Evolutionary conservation across 2,797 vertebrate species (phyloP), one percentile per base, ranked within the genome.

Genomic region (Borostomias antarcticus): DNA sequence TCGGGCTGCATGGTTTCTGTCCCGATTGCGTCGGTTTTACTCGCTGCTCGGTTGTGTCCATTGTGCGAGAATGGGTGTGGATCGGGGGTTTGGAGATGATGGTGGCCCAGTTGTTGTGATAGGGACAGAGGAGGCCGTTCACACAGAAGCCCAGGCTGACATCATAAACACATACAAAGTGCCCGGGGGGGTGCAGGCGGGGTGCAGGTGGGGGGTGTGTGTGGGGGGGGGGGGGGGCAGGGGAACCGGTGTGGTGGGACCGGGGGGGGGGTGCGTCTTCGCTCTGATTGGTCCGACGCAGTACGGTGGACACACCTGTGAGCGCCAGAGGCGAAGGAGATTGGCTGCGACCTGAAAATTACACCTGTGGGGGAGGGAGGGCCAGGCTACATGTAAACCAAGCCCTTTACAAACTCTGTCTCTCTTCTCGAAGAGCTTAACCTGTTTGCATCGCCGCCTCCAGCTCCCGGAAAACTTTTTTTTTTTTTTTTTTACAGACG

Each of bases 361-460:
- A 92, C 90, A 93, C 93, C 92, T 93, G 91, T 90, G 88, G 89
- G 89, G 82, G 75, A 70, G 81, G 64, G 77, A 66, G 78, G 78
- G 82, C 73, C 66, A 81, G 83, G 71, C 84, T 92, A 90, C 91
- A 91, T 93, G 93, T 93, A 93, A 93, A 92, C 90, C 89, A 94
- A 97, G 93, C 94, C 91, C 88, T 89, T 91, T 93, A 93, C 94
- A 86, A 93, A 89, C 92, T 84, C 94, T 81, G 91, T 85, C 96
- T 95, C 94, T 96, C 90, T 91, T 88, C 91, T 91, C 77, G 83
- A 93, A 92, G 89, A 90, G 91, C 94, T 94, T 91, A 93, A 91
- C 86, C 83, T 86, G 82, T 90, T 86, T 82, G 77, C 88, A 85
- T 77, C 72, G 66, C 86, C 62, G 75, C 74, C 70, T 21, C 82